Evolutionary conservation across 2,113 vertebrate species (phyloP), one percentile per base, ranked within the genome.

Genomic region (Pipa parva): DNA sequence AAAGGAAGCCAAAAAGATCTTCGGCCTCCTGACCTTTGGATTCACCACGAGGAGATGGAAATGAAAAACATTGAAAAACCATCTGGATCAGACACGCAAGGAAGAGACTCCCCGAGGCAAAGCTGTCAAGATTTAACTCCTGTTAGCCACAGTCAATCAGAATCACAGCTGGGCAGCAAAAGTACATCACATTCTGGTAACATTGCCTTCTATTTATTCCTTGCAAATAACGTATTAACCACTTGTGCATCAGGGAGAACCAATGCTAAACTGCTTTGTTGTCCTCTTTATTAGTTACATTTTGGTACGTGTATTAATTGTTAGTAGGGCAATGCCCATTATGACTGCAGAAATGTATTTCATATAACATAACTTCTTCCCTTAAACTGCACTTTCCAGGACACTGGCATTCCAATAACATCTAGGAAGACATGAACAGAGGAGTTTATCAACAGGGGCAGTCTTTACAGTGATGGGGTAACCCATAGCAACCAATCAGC

Each of bases 21-120:
- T 50, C 77, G 95, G 11, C 95, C 95, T 4, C 95, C 95, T 0
- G 95, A 98, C 72, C 89, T 98, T 6, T 98, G 95, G 95, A 98
- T 98, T 61, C 95, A 98, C 63, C 95, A 98, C 0, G 95, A 98
- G 77, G 95, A 97, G 79, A 93, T 98, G 93, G 95, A 97, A 77
- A 92, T 98, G 89, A 98, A 98, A 80, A 95, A 93, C 75, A 92
- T 98, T 0, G 94, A 97, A 80, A 97, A 98, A 65, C 88, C 92
- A 0, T 70, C 91, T 0, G 87, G 90, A 15, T 77, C 91, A 0
- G 92, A 93, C 18, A 81, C 89, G 0, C 71, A 89, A 0, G 91
- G 85, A 26, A 88, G 79, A 0, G 89, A 92, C n/a, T 93, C 95
- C 0, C 90, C 90, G 0, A 87, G 86, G 58, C 92, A 92, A 71